phyloP scores from a whole-genome alignment of 1,140 invertebrate genomes.

The Pseudomyrmex sp. region DNA sequence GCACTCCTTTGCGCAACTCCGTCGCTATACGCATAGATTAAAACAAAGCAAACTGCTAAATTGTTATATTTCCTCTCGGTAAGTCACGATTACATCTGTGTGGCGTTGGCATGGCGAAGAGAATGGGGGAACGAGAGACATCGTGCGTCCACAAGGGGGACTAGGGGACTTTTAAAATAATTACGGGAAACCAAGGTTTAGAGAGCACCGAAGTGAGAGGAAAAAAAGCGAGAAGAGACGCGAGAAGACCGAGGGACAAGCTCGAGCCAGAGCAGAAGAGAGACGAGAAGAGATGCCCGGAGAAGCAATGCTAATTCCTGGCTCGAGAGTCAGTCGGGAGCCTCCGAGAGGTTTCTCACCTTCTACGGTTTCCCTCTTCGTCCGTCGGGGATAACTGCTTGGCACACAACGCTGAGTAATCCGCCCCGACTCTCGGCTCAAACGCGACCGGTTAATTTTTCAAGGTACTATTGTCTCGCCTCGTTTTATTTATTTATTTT shows the following conservation, averaged over 20 bases:
- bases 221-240: conserved; percentile 56
- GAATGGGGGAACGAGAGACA: not conserved
- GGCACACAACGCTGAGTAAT: conserved; percentile 32
- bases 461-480: not conserved
- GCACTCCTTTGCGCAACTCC: not conserved
- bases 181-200: conserved; percentile 64
- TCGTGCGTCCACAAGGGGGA: conserved; percentile 15
- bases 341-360: conserved; percentile 84
- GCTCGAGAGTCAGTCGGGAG: conserved; percentile 78
- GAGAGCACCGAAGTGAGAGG: conserved; percentile 48
- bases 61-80: conserved; percentile 39
- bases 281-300: conserved; percentile 67
- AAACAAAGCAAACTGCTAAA: conserved; percentile 42
- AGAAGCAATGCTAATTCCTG: conserved; percentile 80
- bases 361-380: conserved; percentile 84
- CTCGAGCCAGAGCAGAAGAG: conserved; percentile 35
- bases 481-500: not conserved
- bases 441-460: conserved; percentile 29
- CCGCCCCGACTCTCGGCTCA: not conserved
- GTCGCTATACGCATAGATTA: not conserved
- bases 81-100: conserved; percentile 47
- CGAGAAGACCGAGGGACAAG: conserved; percentile 31
- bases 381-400: conserved; percentile 65
- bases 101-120: conserved; percentile 50
- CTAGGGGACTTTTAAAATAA: conserved; percentile 58